Conservation (phyloP, 2,797 vertebrate species). For the Chiroxiphia lanceolata region DNA sequence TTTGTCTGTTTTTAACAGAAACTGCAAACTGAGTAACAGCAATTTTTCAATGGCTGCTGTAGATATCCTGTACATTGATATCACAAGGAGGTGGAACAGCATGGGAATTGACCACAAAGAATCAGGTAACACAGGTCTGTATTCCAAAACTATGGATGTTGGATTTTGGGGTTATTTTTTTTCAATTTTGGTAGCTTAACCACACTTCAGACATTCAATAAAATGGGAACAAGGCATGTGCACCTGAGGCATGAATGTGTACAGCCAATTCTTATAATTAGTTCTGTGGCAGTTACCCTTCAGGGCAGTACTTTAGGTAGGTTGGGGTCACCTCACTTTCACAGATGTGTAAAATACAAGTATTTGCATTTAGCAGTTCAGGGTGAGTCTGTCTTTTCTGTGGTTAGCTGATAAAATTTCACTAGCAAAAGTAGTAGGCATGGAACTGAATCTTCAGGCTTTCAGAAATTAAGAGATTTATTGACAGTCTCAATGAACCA, state of each 20-base stretch:
- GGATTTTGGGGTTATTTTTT: neutral
- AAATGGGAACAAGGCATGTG: neutral
- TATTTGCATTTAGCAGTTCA: neutral
- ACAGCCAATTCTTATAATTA: neutral
- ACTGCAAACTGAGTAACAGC: constrained; percentile 90
- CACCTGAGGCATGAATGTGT: neutral
- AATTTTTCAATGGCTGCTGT: constrained; percentile 92
- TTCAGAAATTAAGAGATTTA: neutral
- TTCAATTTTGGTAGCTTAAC: neutral
- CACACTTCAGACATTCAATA: neutral
- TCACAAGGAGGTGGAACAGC: constrained; percentile 89
- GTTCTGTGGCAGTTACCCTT: neutral
- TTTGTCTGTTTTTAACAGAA: constrained; percentile 73
- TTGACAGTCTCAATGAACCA: neutral
- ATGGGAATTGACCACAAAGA: constrained; percentile 84
- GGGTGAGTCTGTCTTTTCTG: neutral
- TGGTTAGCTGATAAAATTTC: neutral
- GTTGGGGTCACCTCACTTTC: neutral
- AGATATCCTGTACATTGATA: constrained; percentile 97
- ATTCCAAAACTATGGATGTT: neutral
- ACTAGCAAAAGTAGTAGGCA: neutral
- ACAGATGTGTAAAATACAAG: neutral
- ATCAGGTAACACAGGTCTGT: constrained; percentile 77
- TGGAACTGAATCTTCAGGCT: neutral
- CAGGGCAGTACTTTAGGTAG: neutral